Percentiles rank a stretch among this genome's conserved stretches.
phyloP scores from a whole-genome alignment of 2,888 invertebrate species.

The Lithophane ornitopus region DNA sequence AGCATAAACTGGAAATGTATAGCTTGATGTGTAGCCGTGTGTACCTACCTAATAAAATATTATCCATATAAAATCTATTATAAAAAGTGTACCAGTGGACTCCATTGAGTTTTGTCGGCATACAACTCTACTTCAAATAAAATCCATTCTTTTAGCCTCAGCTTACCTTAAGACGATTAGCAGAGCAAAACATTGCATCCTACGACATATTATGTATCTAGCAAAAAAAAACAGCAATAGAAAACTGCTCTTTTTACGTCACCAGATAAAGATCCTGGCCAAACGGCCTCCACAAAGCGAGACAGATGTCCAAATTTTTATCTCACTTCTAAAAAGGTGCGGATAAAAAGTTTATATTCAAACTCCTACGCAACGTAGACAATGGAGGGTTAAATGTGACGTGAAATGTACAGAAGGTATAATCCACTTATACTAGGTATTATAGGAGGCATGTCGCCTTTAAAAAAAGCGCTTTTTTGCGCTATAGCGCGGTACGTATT shows the following conservation, averaged over 20 bases:
- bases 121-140: conserved; percentile 46
- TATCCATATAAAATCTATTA: conserved; percentile 6
- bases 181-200: conserved; percentile 54
- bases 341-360: conserved; percentile 80
- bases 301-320: conserved; percentile 85
- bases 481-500: conserved; percentile 72
- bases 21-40: too few species aligned
- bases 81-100: conserved; percentile 15
- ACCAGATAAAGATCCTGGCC: conserved; percentile 74
- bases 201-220: conserved; percentile 57
- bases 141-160: conserved; percentile 50
- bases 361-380: conserved; percentile 88
- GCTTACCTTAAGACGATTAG: conserved; percentile 65
- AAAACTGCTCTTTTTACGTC: conserved; percentile 80
- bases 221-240: conserved; percentile 48
- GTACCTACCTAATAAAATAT: not conserved
- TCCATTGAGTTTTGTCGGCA: conserved; percentile 28
- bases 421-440: conserved; percentile 87
- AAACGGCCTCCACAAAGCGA: conserved; percentile 79
- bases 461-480: conserved; percentile 77
- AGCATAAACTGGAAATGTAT: too few species aligned
- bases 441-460: conserved; percentile 82
- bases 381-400: conserved; percentile 86
- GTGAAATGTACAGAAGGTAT: conserved; percentile 86
- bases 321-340: conserved; percentile 73